A percentile compares a stretch with the other conserved stretches of the same genome.
These are phyloP conservation scores for human DNA, from an alignment of 2,113 vertebrate species.

Conservation along the genomic window DNA sequence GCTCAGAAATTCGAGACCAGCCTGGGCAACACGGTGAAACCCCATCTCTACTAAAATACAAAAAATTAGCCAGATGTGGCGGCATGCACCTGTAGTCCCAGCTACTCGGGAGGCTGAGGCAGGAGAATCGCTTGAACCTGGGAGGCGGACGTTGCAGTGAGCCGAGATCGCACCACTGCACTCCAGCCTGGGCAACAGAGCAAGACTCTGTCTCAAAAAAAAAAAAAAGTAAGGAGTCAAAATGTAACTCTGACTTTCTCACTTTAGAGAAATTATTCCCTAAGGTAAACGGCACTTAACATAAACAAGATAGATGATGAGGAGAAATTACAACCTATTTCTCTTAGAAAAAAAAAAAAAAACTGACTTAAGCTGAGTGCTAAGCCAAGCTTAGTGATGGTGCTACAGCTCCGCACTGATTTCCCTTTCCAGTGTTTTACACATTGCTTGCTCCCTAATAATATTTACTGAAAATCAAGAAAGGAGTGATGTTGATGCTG, in stretches of 20 bases:
- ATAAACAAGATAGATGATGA: not conserved
- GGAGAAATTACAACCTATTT: not conserved
- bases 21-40: too few relatives aligned
- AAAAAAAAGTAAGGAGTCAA: slow-evolving; percentile 19
- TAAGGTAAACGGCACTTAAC: slow-evolving; percentile 17
- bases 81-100: too few relatives aligned
- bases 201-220: too few relatives aligned
- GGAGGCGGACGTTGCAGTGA: too few relatives aligned
- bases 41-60: too few relatives aligned
- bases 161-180: too few relatives aligned
- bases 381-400: not conserved
- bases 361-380: not conserved
- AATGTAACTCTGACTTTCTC: not conserved
- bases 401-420: not conserved
- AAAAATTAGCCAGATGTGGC: too few relatives aligned
- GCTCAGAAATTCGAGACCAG: too few relatives aligned
- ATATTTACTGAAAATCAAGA: slow-evolving; percentile 26
- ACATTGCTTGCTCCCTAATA: not conserved
- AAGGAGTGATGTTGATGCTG: not conserved
- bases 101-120: too few relatives aligned
- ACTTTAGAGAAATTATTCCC: not conserved
- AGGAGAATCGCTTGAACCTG: too few relatives aligned
- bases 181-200: too few relatives aligned
- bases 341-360: not conserved
- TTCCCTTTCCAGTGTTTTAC: not conserved